Base-by-base conservation (phyloP, 2,797 vertebrate genomes). In the Eurystomus glaucurus region DNA sequence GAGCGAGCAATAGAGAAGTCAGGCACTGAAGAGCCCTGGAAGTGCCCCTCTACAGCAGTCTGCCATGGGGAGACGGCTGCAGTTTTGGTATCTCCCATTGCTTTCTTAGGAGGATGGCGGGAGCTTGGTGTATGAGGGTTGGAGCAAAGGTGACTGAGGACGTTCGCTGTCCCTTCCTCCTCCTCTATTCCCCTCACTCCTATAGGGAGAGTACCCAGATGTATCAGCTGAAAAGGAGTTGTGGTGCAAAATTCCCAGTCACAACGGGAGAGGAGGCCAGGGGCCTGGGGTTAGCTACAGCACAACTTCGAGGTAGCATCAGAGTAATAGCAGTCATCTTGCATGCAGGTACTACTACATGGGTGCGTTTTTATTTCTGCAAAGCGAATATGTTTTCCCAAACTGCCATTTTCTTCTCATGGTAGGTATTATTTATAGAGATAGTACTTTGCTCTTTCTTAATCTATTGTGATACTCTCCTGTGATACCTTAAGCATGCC, bases 41-140 rank as follows among this genome's bases (percentile, higher is more conserved):
- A 35, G 4, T 50, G 14, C 6, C 25, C 20, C 29, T 69, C 55
- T 61, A 60, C 50, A 60, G 10, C 35, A 31, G 26, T 18, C 61
- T 85, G 20, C 46, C 20, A 1, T 1, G 3, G 6, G 25, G 7
- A 57, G 13, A 15, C 17, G 58, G 22, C 23, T 2, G 4, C 4
- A 3, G 29, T 50, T 88, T 68, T 55, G 29, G 11, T 31, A 21
- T 83, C 69, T 77, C 17, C 22, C 15, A 1, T 37, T 66, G 6
- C 43, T 71, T 75, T 70, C 14, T 54, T 46, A 39, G 17, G 61
- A 61, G 37, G 15, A 41, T 33, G 18, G 11, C 62, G 33, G 9
- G 9, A 62, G 12, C n/a, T 72, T 4, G 2, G 9, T 41, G 21
- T 80, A 26, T 21, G 37, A 70, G 4, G 6, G n/a, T 61, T 33